These are phyloP conservation scores for Brachypterus glaber DNA, from an alignment of 2,888 invertebrate genomes.

Conservation along the genomic window DNA sequence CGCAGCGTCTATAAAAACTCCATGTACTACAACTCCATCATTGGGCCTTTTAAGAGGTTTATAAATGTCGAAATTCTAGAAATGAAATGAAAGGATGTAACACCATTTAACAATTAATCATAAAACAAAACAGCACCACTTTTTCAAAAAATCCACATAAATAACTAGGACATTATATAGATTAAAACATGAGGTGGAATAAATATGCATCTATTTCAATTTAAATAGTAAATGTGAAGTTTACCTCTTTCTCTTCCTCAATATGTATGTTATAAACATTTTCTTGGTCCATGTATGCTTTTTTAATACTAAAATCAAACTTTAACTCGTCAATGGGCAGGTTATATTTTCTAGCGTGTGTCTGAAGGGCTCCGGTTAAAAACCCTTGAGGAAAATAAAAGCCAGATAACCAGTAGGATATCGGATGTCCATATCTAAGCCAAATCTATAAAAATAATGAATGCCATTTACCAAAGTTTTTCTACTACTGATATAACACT, in stretches of 20 bases:
- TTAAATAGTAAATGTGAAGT: constrained; percentile 1
- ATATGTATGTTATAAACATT: constrained; percentile 48
- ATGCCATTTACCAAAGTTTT: not conserved
- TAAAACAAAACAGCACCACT: too few species aligned
- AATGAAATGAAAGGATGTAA: constrained; percentile 8
- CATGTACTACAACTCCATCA: constrained; percentile 67
- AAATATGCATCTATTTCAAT: too few species aligned
- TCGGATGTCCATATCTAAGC: constrained; percentile 61
- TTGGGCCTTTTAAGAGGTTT: constrained; percentile 47
- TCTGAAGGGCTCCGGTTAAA: constrained; percentile 82
- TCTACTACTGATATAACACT: constrained; percentile 12
- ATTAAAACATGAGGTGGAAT: constrained; percentile 3
- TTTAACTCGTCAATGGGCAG: constrained; percentile 78
- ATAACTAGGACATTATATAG: not conserved
- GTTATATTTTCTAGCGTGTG: constrained; percentile 74
- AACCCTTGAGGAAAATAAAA: constrained; percentile 92
- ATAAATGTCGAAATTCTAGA: constrained; percentile 43
- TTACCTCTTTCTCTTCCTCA: constrained; percentile 32
- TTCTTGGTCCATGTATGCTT: constrained; percentile 54
- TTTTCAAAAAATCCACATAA: not conserved
- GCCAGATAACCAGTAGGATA: constrained; percentile 86
- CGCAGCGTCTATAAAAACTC: constrained; percentile 80
- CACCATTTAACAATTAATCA: constrained; percentile 17
- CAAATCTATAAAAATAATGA: constrained; percentile 48
- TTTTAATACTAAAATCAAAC: constrained; percentile 66